phyloP scores from a whole-genome alignment of 2,797 vertebrate species.

The Euphonia xanthogaster region DNA sequence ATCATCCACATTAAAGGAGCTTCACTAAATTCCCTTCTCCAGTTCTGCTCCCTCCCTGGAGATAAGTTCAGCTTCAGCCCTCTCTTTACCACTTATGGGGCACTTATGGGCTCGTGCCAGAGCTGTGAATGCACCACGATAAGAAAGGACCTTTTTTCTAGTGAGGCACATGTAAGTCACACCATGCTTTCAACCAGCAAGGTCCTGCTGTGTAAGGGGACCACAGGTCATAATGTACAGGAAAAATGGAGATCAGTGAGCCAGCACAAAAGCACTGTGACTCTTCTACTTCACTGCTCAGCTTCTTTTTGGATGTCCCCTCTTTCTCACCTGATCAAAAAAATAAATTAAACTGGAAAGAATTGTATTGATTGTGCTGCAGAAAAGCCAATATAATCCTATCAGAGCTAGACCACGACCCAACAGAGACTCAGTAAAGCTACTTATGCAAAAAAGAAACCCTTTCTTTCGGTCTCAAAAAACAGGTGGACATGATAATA shows the following conservation, averaged over 20 bases:
- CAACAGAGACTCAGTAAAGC: background rate
- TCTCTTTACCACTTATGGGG: background rate
- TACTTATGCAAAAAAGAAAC: background rate
- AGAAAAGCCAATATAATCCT: background rate
- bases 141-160: background rate
- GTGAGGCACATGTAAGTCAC: background rate
- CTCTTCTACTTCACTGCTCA: background rate
- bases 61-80: conserved; percentile 2
- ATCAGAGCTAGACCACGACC: background rate
- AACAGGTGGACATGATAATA: background rate
- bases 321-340: background rate
- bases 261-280: background rate
- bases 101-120: background rate
- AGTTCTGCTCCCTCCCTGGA: background rate
- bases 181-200: background rate
- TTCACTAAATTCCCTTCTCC: background rate
- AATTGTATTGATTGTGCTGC: background rate
- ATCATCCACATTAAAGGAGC: conserved; percentile 49
- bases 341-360: background rate
- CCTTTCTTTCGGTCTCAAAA: background rate
- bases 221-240: background rate
- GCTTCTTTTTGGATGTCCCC: background rate
- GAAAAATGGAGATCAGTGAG: background rate
- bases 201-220: background rate
- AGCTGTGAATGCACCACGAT: background rate